Evolutionary conservation across 2,113 vertebrate species (phyloP).

Genomic region (Strix uralensis): DNA sequence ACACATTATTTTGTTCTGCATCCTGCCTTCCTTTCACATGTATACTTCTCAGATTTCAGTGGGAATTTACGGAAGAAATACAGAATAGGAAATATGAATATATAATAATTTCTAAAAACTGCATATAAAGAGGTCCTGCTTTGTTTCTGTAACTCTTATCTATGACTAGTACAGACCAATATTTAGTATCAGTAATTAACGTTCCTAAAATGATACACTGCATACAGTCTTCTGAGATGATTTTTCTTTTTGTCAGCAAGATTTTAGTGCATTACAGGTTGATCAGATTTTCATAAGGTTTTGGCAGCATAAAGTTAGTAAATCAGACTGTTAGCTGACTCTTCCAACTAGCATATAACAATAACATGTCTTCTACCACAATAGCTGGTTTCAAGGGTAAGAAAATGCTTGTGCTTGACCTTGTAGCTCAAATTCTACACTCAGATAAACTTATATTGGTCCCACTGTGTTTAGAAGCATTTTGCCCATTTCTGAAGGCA

Average conservation of each 20-base stretch:
- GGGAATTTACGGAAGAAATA: background rate
- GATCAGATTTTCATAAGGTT: background rate
- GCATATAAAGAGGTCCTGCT: background rate
- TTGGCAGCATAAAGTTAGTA: background rate
- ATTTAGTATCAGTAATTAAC: background rate
- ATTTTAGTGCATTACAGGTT: background rate
- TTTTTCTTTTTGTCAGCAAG: background rate
- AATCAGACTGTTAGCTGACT: background rate
- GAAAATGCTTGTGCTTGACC: background rate
- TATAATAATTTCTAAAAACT: background rate
- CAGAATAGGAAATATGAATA: background rate
- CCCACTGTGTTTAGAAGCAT: background rate
- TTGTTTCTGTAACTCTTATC: background rate
- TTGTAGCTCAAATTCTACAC: background rate
- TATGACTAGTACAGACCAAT: background rate
- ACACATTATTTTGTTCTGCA: background rate
- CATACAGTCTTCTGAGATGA: background rate
- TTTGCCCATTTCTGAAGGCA: background rate
- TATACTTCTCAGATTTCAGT: background rate
- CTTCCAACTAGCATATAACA: background rate
- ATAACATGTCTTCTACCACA: background rate
- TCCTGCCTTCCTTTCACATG: background rate
- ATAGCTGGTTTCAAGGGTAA: background rate
- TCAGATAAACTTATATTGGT: background rate
- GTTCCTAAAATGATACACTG: background rate